phyloP scores from a whole-genome alignment of 2,113 vertebrate species.

The Podilymbus podiceps region DNA sequence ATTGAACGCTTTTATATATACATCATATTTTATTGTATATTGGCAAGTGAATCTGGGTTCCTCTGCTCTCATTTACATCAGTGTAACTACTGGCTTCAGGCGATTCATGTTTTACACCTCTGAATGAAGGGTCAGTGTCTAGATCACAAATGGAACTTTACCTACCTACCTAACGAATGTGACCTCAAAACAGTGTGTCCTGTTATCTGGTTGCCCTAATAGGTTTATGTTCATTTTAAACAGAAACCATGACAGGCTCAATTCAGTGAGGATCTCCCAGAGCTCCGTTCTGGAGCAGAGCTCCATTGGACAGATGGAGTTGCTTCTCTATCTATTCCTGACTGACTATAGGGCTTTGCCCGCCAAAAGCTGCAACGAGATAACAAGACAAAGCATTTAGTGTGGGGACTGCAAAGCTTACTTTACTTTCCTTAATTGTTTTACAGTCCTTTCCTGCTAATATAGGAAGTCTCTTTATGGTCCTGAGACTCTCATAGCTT shows the following conservation, averaged over 20 bases:
- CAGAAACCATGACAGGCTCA: background rate
- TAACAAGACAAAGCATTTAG: background rate
- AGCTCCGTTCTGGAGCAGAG: background rate
- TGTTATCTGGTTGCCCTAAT: background rate
- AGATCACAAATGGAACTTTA: background rate
- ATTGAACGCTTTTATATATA: background rate
- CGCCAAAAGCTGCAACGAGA: background rate
- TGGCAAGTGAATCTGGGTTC: background rate
- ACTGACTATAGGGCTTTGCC: background rate
- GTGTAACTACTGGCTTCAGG: background rate
- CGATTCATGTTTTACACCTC: accelerated
- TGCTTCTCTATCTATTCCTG: background rate
- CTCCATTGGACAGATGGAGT: background rate
- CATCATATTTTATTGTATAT: background rate
- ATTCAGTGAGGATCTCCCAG: background rate
- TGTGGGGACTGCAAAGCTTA: background rate
- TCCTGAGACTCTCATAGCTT: background rate
- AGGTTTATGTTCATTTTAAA: background rate
- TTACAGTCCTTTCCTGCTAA: background rate
- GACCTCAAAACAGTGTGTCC: background rate
- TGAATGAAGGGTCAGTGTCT: background rate
- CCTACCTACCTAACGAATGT: background rate
- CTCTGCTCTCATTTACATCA: background rate
- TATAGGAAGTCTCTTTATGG: background rate
- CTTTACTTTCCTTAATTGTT: background rate